Evolutionary conservation across 1,140 invertebrate genomes (phyloP).

Genomic region (Drosophila lowei): DNA sequence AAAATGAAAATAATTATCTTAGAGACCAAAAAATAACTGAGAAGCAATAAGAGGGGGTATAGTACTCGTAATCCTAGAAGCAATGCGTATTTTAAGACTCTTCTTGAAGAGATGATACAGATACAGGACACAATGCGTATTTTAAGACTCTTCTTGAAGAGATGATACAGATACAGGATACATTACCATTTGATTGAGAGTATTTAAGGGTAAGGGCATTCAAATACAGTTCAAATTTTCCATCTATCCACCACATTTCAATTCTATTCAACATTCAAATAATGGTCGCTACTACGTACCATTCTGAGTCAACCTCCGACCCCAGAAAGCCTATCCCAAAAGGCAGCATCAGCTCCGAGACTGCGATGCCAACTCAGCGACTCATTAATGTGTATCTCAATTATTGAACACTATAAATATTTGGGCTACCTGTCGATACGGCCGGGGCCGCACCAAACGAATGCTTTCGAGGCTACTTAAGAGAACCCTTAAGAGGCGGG

Average conservation of each 20-base stretch:
- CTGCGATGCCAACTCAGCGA: conserved; percentile 16
- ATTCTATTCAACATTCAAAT: conserved; percentile 71
- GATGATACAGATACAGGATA: too few relatives aligned
- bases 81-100: too few relatives aligned
- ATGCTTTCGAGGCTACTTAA: conserved; percentile 57
- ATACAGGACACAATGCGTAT: too few relatives aligned
- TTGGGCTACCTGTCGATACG: conserved; percentile 80
- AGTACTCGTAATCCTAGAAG: too few relatives aligned
- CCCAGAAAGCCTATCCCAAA: conserved; percentile 2
- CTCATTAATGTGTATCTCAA: conserved; percentile 81
- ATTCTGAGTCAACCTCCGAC: conserved; percentile 53
- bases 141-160: too few relatives aligned
- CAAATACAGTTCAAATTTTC: not conserved
- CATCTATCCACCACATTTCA: not conserved
- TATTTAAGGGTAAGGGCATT: conserved; percentile 8
- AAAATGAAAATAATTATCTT: too few relatives aligned
- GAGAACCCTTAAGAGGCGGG: conserved; percentile 50
- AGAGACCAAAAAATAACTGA: too few relatives aligned
- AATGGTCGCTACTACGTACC: conserved; percentile 66
- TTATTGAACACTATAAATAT: conserved; percentile 81
- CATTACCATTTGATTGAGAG: not conserved
- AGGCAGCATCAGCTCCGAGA: not conserved
- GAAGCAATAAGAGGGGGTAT: too few relatives aligned
- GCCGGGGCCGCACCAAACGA: conserved; percentile 27
- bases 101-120: too few relatives aligned